Conservation (phyloP, 2,797 vertebrate species). For the Chelmon rostratus region DNA sequence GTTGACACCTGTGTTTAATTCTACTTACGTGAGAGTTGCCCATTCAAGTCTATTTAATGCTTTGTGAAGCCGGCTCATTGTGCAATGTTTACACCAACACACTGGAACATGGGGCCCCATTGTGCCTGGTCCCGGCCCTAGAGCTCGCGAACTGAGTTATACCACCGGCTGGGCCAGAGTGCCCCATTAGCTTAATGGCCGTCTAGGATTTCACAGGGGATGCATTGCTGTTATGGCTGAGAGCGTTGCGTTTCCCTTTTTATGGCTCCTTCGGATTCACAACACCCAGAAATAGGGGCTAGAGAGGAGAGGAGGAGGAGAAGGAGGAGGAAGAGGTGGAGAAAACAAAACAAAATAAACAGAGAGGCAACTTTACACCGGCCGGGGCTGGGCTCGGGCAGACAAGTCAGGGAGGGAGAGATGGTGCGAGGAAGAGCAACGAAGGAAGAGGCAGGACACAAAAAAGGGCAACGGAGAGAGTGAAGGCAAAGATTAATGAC, state of each 20-base stretch:
- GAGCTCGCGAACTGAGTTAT: slow-evolving; percentile 73
- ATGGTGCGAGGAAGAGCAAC: slow-evolving; percentile 21
- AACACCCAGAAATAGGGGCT: slow-evolving; percentile 79
- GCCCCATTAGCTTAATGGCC: slow-evolving; percentile 89
- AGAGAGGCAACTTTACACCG: slow-evolving; percentile 71
- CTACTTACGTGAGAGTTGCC: slow-evolving; percentile 73
- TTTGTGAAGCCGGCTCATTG: slow-evolving; percentile 78
- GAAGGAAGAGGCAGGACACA: slow-evolving; percentile 20
- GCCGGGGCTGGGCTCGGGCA: slow-evolving; percentile 21
- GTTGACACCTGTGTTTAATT: slow-evolving; percentile 79
- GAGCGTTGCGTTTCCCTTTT: slow-evolving; percentile 84
- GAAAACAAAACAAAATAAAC: slow-evolving; percentile 81
- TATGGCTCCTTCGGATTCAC: slow-evolving; percentile 85
- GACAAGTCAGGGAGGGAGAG: slow-evolving; percentile 36
- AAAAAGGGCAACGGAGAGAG: not conserved
- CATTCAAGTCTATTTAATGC: slow-evolving; percentile 79
- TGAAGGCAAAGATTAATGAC: not conserved
- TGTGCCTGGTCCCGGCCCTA: slow-evolving; percentile 57
- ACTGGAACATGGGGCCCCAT: slow-evolving; percentile 72
- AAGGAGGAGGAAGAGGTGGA: slow-evolving; percentile 48
- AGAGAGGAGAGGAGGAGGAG: slow-evolving; percentile 43
- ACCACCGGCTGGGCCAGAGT: slow-evolving; percentile 81
- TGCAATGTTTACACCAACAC: slow-evolving; percentile 84
- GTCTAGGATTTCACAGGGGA: slow-evolving; percentile 88
- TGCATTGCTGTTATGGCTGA: slow-evolving; percentile 87